Evolutionary conservation across 2,797 vertebrate genomes (phyloP), one percentile per base, ranked within the genome.

Genomic region (Sebastes goodei): DNA sequence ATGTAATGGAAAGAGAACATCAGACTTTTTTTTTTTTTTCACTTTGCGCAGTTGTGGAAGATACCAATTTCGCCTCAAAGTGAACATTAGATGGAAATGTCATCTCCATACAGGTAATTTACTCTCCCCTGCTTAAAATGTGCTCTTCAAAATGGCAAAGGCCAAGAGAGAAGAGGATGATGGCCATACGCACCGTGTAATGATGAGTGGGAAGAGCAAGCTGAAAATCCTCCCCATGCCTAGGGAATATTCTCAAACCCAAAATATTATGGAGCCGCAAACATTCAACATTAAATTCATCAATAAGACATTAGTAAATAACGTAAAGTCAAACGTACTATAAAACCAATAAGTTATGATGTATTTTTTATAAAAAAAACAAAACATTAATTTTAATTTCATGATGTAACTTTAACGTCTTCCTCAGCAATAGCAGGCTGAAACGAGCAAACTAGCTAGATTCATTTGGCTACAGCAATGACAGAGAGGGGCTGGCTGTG

Each of bases 41-140:
- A 55, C 77, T 38, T 81, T 14, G 53, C 85, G 35, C 88, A 74
- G 78, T 77, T 73, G 66, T 64, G 67, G 68, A 86, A 84, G 87
- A 90, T 77, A 86, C 82, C 90, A 89, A 84, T 93, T 90, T 92
- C 7, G 8, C 56, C 77, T 88, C 69, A 89, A 92, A 93, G 90
- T 88, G 90, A 94, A 91, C 91, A 93, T 94, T 89, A 93, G 85
- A 91, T 85, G 85, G 77, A 95, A 93, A 94, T 95, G 91, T 93
- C 91, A 93, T 93, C 86, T 89, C 84, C 81, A 77, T 81, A 78
- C 82, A 89, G 86, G 88, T 93, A 81, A 94, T 93, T 94, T 92
- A 85, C 88, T 86, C 82, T 83, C 49, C 74, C 10, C 73, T 74
- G 77, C 86, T 80, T 72, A 86, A 91, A 87, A 93, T 81, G 70